Evolutionary conservation across 2,113 vertebrate genomes (phyloP), one percentile per base, ranked within the genome.

Genomic region (Lates calcarifer): DNA sequence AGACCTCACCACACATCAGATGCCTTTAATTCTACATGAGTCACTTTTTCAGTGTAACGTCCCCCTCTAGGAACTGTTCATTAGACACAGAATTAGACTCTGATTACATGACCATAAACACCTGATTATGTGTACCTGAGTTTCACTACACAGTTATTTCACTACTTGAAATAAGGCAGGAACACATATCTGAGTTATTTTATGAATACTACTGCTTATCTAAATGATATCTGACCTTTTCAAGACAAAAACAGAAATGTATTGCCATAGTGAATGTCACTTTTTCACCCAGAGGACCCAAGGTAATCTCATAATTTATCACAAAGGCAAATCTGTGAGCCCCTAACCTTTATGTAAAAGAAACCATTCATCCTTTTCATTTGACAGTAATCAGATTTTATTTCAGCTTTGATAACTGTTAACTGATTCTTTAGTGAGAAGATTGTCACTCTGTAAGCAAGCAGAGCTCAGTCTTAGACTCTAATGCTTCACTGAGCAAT

Each of bases 281-380:
- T 29, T 73, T 29, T 72, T 47, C 18, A 69, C 26, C 55, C n/a
- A 29, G 24, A 61, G 29, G 20, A 2, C 8, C 5, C 43, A 33
- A n/a, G n/a, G n/a, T n/a, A n/a, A 76, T n/a, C 57, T 70, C 18
- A 3, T 24, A 69, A 26, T 47, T 1, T 77, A 20, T 53, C 55
- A 47, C 43, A 65, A 79, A 11, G n/a, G n/a, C n/a, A n/a, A n/a
- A n/a, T n/a, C n/a, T 71, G 28, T 49, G n/a, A 57, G 63, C 28
- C 33, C 58, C 24, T 51, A 14, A 6, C 71, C 28, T 47, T 58
- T 6, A 3, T 17, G 12, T 31, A 26, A 47, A 55, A 49, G 47
- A 6, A 22, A 22, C 2, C 20, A 26, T 28, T 60, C 15, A 20
- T 60, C 7, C 57, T 29, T 66, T 66, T 49, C 29, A 22, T 33